phyloP scores from a whole-genome alignment of 2,888 invertebrate genomes.

The Lymantria monacha region DNA sequence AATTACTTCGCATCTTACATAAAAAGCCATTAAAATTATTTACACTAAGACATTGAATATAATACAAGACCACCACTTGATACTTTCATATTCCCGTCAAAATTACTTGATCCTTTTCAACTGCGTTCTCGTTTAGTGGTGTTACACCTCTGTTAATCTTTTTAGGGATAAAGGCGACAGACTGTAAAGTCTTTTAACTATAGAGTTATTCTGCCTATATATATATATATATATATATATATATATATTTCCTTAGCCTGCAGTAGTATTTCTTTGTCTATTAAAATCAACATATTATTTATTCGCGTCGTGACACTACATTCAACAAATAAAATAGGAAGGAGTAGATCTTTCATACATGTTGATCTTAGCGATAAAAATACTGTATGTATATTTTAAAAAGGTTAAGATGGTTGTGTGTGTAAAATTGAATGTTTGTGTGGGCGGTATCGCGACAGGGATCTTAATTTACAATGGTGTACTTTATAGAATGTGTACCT shows the following conservation, averaged over 20 bases:
- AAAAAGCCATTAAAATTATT: no score
- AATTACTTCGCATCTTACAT: no score
- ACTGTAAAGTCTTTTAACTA: background rate
- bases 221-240: background rate
- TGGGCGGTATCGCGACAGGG: conserved; percentile 24
- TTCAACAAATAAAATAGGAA: conserved; percentile 20
- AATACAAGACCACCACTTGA: no score
- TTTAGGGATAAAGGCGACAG: no score
- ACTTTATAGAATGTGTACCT: conserved; percentile 18
- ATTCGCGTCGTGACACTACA: conserved; percentile 5
- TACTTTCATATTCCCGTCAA: no score
- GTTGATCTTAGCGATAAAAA: conserved; percentile 23
- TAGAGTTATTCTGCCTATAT: background rate
- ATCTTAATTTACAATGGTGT: conserved; percentile 34
- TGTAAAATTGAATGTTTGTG: conserved; percentile 6
- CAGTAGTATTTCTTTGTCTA: background rate
- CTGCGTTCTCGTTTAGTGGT: no score
- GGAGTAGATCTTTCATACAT: conserved; percentile 25
- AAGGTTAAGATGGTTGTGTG: conserved; percentile 12
- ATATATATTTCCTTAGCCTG: background rate
- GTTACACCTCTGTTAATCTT: no score
- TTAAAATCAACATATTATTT: conserved; percentile 1
- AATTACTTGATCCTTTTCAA: no score
- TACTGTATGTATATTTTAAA: conserved; percentile 16
- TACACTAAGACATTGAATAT: no score